A percentile compares a stretch with the other conserved stretches of the same genome.
These are phyloP conservation scores for Trachelus troglodyta DNA, from an alignment of 2,888 invertebrate species.

Conservation along the genomic window DNA sequence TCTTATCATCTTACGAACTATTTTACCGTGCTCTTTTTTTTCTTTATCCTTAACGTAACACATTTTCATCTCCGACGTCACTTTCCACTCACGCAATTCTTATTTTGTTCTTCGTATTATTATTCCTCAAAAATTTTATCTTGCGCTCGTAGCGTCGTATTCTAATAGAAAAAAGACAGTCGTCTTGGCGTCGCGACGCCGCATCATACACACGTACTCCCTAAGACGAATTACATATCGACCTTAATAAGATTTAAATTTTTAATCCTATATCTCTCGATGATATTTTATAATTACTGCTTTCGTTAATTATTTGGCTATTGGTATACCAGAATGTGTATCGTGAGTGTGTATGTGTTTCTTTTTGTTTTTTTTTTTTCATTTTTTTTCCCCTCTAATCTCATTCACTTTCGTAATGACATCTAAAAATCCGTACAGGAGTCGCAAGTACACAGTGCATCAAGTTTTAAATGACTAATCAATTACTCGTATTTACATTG, in stretches of 20 bases:
- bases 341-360: slow-evolving; percentile 9
- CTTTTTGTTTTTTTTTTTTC: slow-evolving; percentile 13
- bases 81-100: not conserved
- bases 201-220: slow-evolving; percentile 18
- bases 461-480: slow-evolving; percentile 19
- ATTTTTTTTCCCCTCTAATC: slow-evolving; percentile 4
- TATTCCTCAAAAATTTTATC: not conserved
- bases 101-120: not conserved
- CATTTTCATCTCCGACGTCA: not conserved
- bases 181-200: not conserved
- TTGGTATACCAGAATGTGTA: slow-evolving; percentile 37
- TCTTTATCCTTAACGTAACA: slow-evolving; percentile 1
- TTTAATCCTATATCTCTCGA: slow-evolving; percentile 20
- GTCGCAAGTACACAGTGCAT: slow-evolving; percentile 27
- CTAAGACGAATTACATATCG: slow-evolving; percentile 49
- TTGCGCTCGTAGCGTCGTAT: not conserved
- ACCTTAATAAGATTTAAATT: slow-evolving; percentile 41
- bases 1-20: slow-evolving; percentile 49
- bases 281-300: slow-evolving; percentile 38
- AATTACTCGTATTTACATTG: not conserved
- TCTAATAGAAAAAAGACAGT: slow-evolving; percentile 3
- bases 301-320: slow-evolving; percentile 30
- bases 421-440: slow-evolving; percentile 28
- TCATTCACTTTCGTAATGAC: slow-evolving; percentile 13
- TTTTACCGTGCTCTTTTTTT: slow-evolving; percentile 58